Evolutionary conservation across 2,113 vertebrate genomes (phyloP).

Genomic region (Chaetura pelagica): DNA sequence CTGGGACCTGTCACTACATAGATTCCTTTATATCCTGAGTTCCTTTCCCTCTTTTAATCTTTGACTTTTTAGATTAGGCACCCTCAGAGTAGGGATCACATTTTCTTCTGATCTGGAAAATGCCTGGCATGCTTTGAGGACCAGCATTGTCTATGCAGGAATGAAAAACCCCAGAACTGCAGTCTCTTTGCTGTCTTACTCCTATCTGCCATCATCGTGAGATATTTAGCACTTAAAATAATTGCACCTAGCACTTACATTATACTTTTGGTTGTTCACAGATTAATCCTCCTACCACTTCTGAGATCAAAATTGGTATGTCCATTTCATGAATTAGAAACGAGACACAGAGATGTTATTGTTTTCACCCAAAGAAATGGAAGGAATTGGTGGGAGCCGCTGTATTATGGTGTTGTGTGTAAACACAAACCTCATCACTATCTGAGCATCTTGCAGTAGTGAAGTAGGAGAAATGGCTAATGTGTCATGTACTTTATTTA

Average conservation of each 20-base stretch:
- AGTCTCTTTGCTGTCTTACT: neutral
- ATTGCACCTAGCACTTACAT: neutral
- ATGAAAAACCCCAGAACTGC: neutral
- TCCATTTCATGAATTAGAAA: neutral
- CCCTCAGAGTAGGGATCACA: slow-evolving; percentile 33
- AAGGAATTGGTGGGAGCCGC: neutral
- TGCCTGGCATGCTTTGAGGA: slow-evolving; percentile 35
- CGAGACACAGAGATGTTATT: neutral
- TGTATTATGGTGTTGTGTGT: neutral
- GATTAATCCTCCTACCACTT: neutral
- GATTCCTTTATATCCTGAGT: slow-evolving; percentile 61
- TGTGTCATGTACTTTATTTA: neutral
- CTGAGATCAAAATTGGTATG: neutral
- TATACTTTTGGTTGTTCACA: neutral
- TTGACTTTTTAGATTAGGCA: slow-evolving; percentile 57
- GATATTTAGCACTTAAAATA: slow-evolving; percentile 19
- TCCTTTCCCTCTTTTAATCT: slow-evolving; percentile 57
- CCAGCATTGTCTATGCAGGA: slow-evolving; percentile 14
- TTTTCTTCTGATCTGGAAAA: slow-evolving; percentile 61
- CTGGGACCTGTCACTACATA: slow-evolving; percentile 45
- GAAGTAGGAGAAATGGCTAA: neutral
- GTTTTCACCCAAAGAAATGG: neutral
- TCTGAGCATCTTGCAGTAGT: neutral
- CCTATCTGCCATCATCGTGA: neutral
- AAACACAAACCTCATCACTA: neutral